Base-by-base conservation (phyloP, 2,113 vertebrate species). In the Siniperca knerii region DNA sequence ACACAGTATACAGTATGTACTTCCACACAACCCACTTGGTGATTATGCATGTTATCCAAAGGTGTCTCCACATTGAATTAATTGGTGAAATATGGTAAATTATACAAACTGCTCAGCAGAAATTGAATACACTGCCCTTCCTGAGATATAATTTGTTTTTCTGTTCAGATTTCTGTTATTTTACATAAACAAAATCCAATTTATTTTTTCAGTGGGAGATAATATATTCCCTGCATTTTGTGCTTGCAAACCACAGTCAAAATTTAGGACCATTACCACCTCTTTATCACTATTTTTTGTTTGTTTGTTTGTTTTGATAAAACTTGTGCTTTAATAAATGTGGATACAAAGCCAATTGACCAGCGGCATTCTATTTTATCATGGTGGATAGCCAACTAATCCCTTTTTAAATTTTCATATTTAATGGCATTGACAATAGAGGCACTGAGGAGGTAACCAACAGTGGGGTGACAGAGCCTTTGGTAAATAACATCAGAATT, bases 401-500 rank as follows among this genome's bases (percentile, higher is more conserved):
- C 75, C 48, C 62, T 83, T 83, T 86, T 33, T 42, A 68, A 55
- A 70, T 65, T 18, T 13, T 75, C 12, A 84, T 25, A 79, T 77
- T 85, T 75, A 79, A 84, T 55, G 64, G 74, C 60, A 52, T 20
- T 62, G 48, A 69, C 57, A 75, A 79, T 40, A 68, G 68, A 60
- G 54, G 52, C 33, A 33, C 50, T 67, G 4, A 72, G 70, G 58
- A 85, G 81, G 74, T 42, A 68, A 54, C 61, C 35, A 50, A 50
- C 82, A 58, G 42, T 16, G 0, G 70, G 35, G 50, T 76, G 84
- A 89, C 81, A 71, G 52, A 84, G 76, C 79, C 74, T 67, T 81
- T 77, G 74, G 89, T 93, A 91, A 90, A 90, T 82, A 89, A 84
- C 82, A 85, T 81, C 60, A 89, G 82, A 87, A 87, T 81, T 57